Conservation (phyloP, 2,888 invertebrate species). For the Neria commutata region DNA sequence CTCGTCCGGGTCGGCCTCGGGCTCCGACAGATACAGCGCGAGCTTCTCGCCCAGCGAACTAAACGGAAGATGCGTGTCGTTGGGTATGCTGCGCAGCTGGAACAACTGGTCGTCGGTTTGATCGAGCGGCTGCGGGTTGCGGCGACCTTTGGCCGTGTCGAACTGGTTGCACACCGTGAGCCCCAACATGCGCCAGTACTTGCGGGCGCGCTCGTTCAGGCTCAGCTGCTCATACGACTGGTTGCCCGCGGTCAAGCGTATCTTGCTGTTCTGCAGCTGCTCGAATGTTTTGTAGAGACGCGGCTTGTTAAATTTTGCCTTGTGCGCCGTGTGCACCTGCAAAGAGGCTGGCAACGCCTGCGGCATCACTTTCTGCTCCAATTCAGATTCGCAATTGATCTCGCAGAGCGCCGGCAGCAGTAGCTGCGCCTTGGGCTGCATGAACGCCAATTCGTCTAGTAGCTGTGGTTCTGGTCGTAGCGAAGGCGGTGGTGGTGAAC, state of each 20-base stretch:
- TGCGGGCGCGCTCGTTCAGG: conserved; percentile 9
- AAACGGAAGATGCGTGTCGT: conserved; percentile 19
- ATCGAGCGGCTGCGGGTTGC: neutral
- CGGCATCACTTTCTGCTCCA: no score
- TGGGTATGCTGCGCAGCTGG: conserved; percentile 25
- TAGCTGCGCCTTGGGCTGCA: no score
- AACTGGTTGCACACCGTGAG: conserved; percentile 16
- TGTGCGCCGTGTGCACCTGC: no score
- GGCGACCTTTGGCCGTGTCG: neutral
- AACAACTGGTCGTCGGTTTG: neutral
- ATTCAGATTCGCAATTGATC: no score
- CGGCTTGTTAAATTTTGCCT: neutral
- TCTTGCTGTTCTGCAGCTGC: neutral
- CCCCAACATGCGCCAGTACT: conserved; percentile 27
- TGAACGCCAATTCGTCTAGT: no score
- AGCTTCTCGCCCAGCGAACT: neutral
- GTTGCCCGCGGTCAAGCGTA: neutral
- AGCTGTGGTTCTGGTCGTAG: no score
- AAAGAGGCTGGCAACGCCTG: no score
- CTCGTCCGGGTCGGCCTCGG: conserved; percentile 17
- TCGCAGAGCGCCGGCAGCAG: no score
- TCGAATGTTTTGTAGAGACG: neutral
- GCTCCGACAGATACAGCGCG: neutral
- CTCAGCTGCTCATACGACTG: neutral
- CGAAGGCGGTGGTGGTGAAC: no score